These are phyloP conservation scores for Hermetia illucens DNA, from an alignment of 1,140 invertebrate genomes.

Conservation along the genomic window DNA sequence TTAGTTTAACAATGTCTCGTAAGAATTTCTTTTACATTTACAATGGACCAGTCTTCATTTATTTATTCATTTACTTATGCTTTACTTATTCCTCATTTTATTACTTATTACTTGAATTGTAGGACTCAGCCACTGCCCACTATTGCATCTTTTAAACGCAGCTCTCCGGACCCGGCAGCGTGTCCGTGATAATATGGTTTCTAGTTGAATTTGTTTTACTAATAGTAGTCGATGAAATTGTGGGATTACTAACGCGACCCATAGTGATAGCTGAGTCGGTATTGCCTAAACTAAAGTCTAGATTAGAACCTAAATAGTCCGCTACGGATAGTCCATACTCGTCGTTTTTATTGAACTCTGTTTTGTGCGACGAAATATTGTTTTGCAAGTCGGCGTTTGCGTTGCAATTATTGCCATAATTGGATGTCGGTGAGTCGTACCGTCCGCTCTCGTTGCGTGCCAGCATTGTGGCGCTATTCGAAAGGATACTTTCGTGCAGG, in stretches of 20 bases:
- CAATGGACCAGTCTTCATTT: background rate
- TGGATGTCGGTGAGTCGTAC: background rate
- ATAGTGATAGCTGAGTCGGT: background rate
- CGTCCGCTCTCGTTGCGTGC: constrained; percentile 6
- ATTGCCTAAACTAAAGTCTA: constrained; percentile 3
- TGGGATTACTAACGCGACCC: background rate
- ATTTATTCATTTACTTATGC: too few species aligned
- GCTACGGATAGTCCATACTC: constrained; percentile 13
- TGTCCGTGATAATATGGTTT: constrained; percentile 52
- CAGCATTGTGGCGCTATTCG: constrained; percentile 5
- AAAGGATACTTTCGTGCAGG: too few species aligned
- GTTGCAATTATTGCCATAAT: constrained; percentile 6
- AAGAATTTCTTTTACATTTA: background rate
- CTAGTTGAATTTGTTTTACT: constrained; percentile 21
- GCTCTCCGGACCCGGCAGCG: constrained; percentile 59
- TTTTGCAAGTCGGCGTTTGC: constrained; percentile 1
- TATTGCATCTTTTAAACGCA: constrained; percentile 41
- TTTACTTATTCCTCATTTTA: too few species aligned
- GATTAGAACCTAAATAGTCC: constrained; percentile 24
- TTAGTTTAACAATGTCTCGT: too few species aligned
- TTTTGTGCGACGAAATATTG: constrained; percentile 9
- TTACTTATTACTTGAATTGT: too few species aligned
- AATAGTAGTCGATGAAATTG: constrained; percentile 1
- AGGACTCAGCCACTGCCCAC: too few species aligned
- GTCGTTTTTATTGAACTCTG: constrained; percentile 6